phyloP scores from a whole-genome alignment of 2,888 invertebrate genomes.

The Scelioninae gen. 1 region DNA sequence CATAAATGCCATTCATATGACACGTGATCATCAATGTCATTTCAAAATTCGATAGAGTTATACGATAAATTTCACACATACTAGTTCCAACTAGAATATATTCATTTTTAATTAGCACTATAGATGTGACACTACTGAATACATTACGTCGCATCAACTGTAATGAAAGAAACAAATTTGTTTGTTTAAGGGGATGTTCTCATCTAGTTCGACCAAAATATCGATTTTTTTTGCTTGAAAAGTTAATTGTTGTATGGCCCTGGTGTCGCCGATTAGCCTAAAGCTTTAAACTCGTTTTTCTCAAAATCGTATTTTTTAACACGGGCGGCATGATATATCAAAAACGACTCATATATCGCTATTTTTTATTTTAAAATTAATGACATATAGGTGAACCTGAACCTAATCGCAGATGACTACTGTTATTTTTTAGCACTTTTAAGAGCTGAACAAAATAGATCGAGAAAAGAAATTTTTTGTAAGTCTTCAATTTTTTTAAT shows the following conservation, averaged over 20 bases:
- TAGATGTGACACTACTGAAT: constrained; percentile 90
- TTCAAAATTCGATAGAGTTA: constrained; percentile 88
- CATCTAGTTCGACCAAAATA: no score
- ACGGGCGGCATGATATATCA: not conserved
- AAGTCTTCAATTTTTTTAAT: constrained; percentile 2
- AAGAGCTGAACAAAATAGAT: constrained; percentile 6
- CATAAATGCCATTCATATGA: constrained; percentile 91
- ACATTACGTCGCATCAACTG: constrained; percentile 86
- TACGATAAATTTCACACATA: constrained; percentile 91
- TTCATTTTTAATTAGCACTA: constrained; percentile 87
- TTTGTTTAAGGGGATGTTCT: no score
- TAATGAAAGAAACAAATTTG: constrained; percentile 14
- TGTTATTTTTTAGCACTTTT: constrained; percentile 10
- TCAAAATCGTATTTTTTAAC: constrained; percentile 11
- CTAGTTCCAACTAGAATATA: constrained; percentile 91
- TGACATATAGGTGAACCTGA: constrained; percentile 2
- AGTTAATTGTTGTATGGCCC: constrained; percentile 7
- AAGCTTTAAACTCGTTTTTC: constrained; percentile 12
- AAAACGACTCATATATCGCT: not conserved
- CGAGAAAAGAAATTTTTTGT: constrained; percentile 3
- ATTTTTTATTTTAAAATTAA: constrained; percentile 4
- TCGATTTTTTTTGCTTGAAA: no score
- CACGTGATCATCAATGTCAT: constrained; percentile 91
- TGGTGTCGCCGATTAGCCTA: no score
- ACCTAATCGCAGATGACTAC: constrained; percentile 9